Base-by-base conservation (phyloP, 2,113 vertebrate species). In the Zosterops pallidus region DNA sequence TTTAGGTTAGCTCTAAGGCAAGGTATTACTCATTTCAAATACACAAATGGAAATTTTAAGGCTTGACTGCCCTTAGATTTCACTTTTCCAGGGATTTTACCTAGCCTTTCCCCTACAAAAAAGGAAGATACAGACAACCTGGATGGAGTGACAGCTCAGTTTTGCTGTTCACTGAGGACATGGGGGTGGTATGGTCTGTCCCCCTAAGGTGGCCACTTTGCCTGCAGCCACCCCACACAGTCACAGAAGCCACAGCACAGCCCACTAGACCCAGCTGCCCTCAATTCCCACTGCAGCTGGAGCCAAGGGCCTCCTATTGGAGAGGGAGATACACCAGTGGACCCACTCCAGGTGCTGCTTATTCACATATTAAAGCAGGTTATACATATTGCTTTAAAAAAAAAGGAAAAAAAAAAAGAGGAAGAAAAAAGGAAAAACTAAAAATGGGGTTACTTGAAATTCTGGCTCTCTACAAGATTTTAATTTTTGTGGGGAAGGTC, bases 11-110 rank as follows among this genome's bases (percentile, higher is more conserved):
- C n/a, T 64, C 67, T 75, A 74, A 79, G 50, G 41, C 33, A 52
- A 49, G 24, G 8, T 22, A 60, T 89, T 68, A 62, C 35, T 90
- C 8, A 74, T 89, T 95, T 94, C 20, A 90, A 89, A 74, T 42
- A 57, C 12, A 59, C 3, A 55, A 74, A 76, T 15, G 59, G 50
- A 72, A 53, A 8, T 90, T 83, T 87, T 71, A 64, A 71, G 37
- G 12, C 23, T 95, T 15, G 14, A 21, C 47, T 60, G 21, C 28
- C 21, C 26, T 65, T 23, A n/a, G 53, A 60, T 80, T 83, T 92
- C 62, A 89, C 12, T 95, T 91, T 82, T 70, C 15, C 25, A 56
- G 19, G 41, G 18, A 71, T 92, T 67, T 90, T 33, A 77, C 15
- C 25, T 17, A 11, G 8, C 9, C 4, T 18, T 12, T 21, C 4